These are phyloP conservation scores for Aphidius gifuensis DNA, from an alignment of 1,140 invertebrate species.

Conservation along the genomic window DNA sequence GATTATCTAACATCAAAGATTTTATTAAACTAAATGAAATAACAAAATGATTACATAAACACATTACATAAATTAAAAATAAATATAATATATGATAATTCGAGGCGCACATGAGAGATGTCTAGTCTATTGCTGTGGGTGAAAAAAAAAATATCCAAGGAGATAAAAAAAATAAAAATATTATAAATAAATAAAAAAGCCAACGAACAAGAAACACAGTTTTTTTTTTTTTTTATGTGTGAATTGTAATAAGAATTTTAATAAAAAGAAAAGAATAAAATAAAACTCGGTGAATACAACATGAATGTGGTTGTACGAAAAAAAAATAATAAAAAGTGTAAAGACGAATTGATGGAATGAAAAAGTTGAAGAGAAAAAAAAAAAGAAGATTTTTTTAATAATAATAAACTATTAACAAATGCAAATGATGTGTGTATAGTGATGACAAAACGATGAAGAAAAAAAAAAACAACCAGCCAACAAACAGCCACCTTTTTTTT, in stretches of 20 bases:
- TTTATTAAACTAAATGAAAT: not conserved
- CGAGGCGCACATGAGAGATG: not conserved
- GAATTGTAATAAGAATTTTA: too few species aligned
- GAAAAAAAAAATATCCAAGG: constrained; percentile 16
- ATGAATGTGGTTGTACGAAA: not conserved
- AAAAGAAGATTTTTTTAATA: constrained; percentile 11
- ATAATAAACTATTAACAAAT: too few species aligned
- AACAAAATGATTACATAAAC: constrained; percentile 12
- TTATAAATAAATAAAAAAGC: too few species aligned
- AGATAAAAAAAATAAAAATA: not conserved
- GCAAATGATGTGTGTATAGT: too few species aligned
- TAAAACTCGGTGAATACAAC: not conserved
- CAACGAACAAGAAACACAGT: too few species aligned
- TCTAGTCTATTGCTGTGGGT: constrained; percentile 18
- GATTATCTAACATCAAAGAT: not conserved
- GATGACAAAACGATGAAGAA: too few species aligned
- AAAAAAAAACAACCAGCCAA: too few species aligned
- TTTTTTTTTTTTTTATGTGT: too few species aligned
- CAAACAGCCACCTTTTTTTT: too few species aligned
- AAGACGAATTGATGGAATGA: constrained; percentile 34
- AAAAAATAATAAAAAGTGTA: constrained; percentile 37
- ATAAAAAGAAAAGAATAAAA: not conserved
- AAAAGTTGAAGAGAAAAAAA: constrained; percentile 1
- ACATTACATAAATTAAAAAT: not conserved
- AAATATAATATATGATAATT: constrained; percentile 1